Evolutionary conservation across 1,140 invertebrate species (phyloP).

Genomic region (Arion vulgaris): DNA sequence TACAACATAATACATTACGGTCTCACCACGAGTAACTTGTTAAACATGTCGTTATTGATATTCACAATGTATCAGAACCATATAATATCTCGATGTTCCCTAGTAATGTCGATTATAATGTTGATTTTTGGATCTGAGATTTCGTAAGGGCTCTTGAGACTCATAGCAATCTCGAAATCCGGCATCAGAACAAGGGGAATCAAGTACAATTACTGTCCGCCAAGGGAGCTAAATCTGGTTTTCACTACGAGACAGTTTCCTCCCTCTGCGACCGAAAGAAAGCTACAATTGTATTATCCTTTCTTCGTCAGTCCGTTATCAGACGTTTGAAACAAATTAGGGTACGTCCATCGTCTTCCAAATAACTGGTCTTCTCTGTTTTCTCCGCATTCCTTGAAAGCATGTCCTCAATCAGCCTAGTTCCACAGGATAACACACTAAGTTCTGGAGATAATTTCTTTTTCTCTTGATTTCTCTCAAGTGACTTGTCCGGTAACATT

Average conservation of each 20-base stretch:
- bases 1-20: neutral
- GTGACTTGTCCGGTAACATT: neutral
- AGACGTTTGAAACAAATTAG: slow-evolving; percentile 34
- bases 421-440: neutral
- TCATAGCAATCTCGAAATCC: neutral
- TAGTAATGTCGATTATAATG: neutral
- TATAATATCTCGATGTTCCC: neutral
- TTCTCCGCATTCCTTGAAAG: neutral
- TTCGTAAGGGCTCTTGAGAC: neutral
- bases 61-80: neutral
- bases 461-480: neutral
- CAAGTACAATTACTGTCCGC: slow-evolving; percentile 32
- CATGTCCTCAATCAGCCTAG: neutral
- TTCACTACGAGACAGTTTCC: slow-evolving; percentile 8
- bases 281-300: slow-evolving; percentile 24
- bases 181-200: slow-evolving; percentile 10
- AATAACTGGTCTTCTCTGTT: slow-evolving; percentile 21
- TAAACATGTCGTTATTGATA: neutral
- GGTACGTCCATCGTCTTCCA: slow-evolving; percentile 3
- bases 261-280: slow-evolving; percentile 8
- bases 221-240: slow-evolving; percentile 35
- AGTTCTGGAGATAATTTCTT: neutral
- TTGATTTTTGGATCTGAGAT: slow-evolving; percentile 5
- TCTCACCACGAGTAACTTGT: neutral
- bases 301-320: slow-evolving; percentile 6